Evolutionary conservation across 2,797 vertebrate species (phyloP), one percentile per base, ranked within the genome.

Genomic region (Cuniculus paca): DNA sequence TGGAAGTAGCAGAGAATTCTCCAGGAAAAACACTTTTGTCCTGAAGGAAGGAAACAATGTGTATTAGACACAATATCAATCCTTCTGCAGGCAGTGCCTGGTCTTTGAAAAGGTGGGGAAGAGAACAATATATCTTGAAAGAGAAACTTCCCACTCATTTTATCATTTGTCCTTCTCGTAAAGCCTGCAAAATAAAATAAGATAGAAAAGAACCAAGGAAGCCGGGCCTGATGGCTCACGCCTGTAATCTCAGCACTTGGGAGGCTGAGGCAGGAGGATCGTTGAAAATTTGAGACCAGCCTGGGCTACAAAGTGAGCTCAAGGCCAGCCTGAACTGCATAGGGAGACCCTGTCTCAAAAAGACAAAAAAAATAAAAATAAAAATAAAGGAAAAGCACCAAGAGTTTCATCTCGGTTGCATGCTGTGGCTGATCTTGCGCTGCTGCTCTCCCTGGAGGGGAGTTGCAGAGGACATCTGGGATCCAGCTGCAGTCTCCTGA

Each of bases 81-180:
- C 83, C 24, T 70, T 90, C 52, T 56, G 42, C 6, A 36, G 8
- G 74, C 2, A 74, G n/a, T 45, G 1, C 19, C 60, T 82, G 17
- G 45, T 10, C 87, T 65, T 77, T 45, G 87, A 84, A 60, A 95
- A 90, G 19, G 8, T 6, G 61, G 56, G 54, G 68, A 70, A 90
- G 82, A 52, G 28, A 95, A 90, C 3, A 54, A 50, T n/a, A 50
- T 24, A 77, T 80, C 87, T 92, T 39, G 45, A 68, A 48, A 95
- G 54, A 48, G 42, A 13, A 75, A 79, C 4, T 20, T 83, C 19
- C 26, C 45, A 50, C 9, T 2, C 48, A 61, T 90, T 78, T 56
- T 28, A 58, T 34, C 48, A 42, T 60, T 36, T 68, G 45, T 24
- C 54, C 16, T 84, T 88, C 31, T 92, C 61, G 17, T 26, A 31